These are phyloP conservation scores for Aurelia aurita complex sp. Pacific DNA, from an alignment of 30 jellyfish, hydroid and myxozoan genomes.

Conservation along the genomic window DNA sequence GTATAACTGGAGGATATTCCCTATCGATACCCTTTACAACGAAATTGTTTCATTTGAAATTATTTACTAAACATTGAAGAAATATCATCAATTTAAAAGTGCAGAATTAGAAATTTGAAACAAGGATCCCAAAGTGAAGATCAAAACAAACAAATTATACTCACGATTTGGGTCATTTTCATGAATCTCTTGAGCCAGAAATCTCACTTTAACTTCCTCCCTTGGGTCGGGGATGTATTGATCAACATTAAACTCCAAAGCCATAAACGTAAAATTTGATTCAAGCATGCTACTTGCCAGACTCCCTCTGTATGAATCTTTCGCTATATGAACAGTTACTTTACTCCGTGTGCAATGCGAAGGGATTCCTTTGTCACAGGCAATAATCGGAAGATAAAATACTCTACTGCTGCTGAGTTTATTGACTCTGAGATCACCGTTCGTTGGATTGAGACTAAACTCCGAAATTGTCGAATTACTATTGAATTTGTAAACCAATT, in stretches of 20 bases:
- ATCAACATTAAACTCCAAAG: constrained; percentile 18
- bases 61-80: neutral
- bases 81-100: neutral
- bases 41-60: too few species aligned
- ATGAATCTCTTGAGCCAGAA: constrained; percentile 47
- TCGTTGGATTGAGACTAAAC: constrained; percentile 29
- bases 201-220: constrained; percentile 4
- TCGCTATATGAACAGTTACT: constrained; percentile 14
- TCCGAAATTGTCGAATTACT: constrained; percentile 15
- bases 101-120: neutral
- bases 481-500: constrained; percentile 23
- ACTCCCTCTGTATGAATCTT: constrained; percentile 20
- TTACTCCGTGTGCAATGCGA: constrained; percentile 2
- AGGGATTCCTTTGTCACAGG: constrained; percentile 41
- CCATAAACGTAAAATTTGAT: constrained; percentile 28
- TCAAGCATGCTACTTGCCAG: constrained; percentile 3
- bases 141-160: neutral
- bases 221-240: constrained; percentile 13
- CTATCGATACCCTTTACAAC: too few species aligned
- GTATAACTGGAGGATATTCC: too few species aligned
- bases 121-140: neutral
- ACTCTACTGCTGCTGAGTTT: constrained; percentile 1
- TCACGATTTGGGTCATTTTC: constrained; percentile 13
- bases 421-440: constrained; percentile 40
- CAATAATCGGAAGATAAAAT: constrained; percentile 19